Evolutionary conservation across 2,888 invertebrate genomes (phyloP).

Genomic region (Marasmarcha lunaedactyla): DNA sequence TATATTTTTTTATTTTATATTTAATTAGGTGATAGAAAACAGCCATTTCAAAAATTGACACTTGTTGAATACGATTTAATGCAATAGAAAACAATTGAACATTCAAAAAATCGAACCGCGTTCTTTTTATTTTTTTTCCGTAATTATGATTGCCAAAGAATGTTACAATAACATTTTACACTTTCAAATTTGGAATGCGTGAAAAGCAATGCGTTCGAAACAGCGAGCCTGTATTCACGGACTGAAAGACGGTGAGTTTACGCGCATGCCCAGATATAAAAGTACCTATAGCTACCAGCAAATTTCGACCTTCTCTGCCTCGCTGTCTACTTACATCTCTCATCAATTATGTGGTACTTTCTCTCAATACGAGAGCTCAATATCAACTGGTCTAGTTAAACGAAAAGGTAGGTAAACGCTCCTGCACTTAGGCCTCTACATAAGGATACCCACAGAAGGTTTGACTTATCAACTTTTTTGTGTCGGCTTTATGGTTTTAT

Average conservation of each 20-base stretch:
- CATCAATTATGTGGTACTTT: conserved; percentile 9
- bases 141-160: no score
- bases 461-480: conserved; percentile 19
- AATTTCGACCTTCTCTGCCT: conserved; percentile 23
- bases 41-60: conserved; percentile 14
- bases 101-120: no score
- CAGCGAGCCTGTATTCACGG: conserved; percentile 25
- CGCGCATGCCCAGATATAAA: conserved; percentile 47
- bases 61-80: conserved; percentile 15
- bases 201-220: conserved; percentile 26
- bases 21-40: conserved; percentile 1
- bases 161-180: no score
- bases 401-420: conserved; percentile 22
- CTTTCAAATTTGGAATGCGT: conserved; percentile 1
- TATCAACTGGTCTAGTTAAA: conserved; percentile 19
- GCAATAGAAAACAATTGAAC: conserved; percentile 5
- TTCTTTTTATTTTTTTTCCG: no score
- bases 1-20: not conserved
- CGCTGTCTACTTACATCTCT: conserved; percentile 6
- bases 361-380: conserved; percentile 18
- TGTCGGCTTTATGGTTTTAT: no score
- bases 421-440: conserved; percentile 20
- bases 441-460: conserved; percentile 55
- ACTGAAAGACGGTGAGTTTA: conserved; percentile 27
- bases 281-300: conserved; percentile 27